These are phyloP conservation scores for Galeopsomyia nigrocyanea DNA, from an alignment of 2,888 invertebrate genomes.

Conservation along the genomic window DNA sequence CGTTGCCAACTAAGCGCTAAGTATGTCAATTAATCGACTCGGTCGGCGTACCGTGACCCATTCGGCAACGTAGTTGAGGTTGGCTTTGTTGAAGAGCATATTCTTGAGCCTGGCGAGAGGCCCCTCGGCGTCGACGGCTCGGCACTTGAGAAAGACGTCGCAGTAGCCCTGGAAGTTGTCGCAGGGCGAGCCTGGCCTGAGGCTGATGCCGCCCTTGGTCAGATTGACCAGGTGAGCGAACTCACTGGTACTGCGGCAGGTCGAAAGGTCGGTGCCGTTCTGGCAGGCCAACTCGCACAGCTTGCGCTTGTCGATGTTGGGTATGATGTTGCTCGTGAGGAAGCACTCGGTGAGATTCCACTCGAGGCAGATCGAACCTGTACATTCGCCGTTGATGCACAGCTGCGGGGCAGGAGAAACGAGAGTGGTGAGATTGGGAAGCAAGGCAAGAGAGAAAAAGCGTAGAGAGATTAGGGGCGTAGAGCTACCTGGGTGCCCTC, in stretches of 20 bases:
- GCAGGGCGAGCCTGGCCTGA: constrained; percentile 97
- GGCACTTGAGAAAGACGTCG: constrained; percentile 98
- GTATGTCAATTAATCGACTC: too few relatives aligned
- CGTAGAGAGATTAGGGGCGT: too few relatives aligned
- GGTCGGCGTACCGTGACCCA: constrained; percentile 83
- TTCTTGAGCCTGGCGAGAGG: constrained; percentile 97
- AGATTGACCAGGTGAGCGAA: constrained; percentile 82
- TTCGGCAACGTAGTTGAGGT: constrained; percentile 87
- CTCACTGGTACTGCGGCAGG: constrained; percentile 90
- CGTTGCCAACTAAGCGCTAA: too few relatives aligned
- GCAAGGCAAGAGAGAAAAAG: not conserved
- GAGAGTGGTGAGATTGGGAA: too few relatives aligned
- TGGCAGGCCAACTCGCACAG: constrained; percentile 98
- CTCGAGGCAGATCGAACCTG: constrained; percentile 94
- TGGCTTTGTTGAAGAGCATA: constrained; percentile 91
- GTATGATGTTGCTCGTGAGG: constrained; percentile 83
- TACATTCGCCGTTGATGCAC: constrained; percentile 91
- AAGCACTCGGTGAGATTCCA: constrained; percentile 97
- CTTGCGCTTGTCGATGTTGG: constrained; percentile 84
- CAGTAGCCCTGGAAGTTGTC: constrained; percentile 99
- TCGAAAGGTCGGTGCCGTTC: constrained; percentile 79
- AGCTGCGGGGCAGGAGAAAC: constrained; percentile 71
- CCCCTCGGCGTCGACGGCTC: constrained; percentile 98
- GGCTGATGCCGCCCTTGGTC: constrained; percentile 85
- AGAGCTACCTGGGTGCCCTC: constrained; percentile 80